Conservation (phyloP, 2,888 invertebrate species). For the Acronicta leporina region DNA sequence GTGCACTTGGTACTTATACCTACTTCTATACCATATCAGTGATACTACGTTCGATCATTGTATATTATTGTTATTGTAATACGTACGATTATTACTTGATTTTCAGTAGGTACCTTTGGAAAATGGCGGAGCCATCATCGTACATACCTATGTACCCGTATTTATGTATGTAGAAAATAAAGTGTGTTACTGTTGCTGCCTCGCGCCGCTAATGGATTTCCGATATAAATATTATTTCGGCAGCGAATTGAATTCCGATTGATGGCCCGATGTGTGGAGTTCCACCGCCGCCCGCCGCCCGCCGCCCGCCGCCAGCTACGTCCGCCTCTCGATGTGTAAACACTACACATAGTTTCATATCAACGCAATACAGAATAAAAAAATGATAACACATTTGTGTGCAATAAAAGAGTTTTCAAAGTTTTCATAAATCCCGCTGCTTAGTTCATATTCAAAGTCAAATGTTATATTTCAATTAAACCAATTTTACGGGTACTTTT, state of each 20-base stretch:
- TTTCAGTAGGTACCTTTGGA: no score
- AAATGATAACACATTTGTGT: not conserved
- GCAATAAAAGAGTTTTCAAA: no score
- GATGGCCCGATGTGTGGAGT: constrained; percentile 30
- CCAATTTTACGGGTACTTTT: no score
- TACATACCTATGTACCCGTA: not conserved
- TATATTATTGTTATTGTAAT: no score
- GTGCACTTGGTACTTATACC: no score
- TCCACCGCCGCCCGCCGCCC: not conserved
- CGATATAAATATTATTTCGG: constrained; percentile 59
- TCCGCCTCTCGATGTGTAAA: not conserved
- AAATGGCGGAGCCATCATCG: no score
- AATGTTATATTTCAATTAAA: no score
- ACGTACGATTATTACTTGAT: no score
- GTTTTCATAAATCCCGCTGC: no score
- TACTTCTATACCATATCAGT: no score
- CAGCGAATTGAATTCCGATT: constrained; percentile 50
- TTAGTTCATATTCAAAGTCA: no score
- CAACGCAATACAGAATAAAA: not conserved
- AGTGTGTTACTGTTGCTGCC: constrained; percentile 20
- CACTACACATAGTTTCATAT: constrained; percentile 9
- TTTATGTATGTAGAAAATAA: constrained; percentile 6
- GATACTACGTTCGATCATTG: no score
- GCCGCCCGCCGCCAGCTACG: not conserved
- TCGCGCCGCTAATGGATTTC: constrained; percentile 54